Evolutionary conservation across 2,113 vertebrate genomes (phyloP), one percentile per base, ranked within the genome.

Genomic region (Tyrannus savana): DNA sequence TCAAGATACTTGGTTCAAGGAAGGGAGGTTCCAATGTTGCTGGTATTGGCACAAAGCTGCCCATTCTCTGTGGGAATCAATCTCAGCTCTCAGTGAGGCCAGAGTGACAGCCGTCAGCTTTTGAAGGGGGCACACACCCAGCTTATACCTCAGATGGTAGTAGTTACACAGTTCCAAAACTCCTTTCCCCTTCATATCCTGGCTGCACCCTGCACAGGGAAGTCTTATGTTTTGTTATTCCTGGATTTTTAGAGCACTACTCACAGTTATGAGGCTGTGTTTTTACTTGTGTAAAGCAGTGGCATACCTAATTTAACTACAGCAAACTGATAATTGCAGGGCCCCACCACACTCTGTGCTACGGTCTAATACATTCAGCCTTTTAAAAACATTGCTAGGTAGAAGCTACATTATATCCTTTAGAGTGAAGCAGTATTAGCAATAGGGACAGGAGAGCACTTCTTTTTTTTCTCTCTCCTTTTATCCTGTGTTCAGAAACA

Each of bases 401-500:
- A 79, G 72, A 67, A 84, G 52, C 72, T 86, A 49, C 4, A 22
- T 88, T 62, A 82, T 41, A 49, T 49, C 87, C 73, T 74, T 94
- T 41, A 92, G 46, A 94, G 60, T 53, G 72, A 89, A 97, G 44
- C 74, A 79, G 71, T 92, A 97, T 91, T 87, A 94, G 88, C 56
- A 84, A 90, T 87, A 95, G 28, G 50, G 87, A 74, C 60, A 71
- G 85, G 56, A 94, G 41, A 85, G 58, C 47, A 75, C n/a, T 2
- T 2, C 1, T 7, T 44, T 35, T 33, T 60, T 76, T 21, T 17
- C 42, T 12, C 90, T 80, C 50, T 89, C 47, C 28, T 94, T 96
- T 84, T 66, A 94, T 96, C 78, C 84, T 96, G 69, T 89, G 90
- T 94, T 97, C 94, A 95, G 93, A 95, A 96, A 96, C 44, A 93